phyloP scores from a whole-genome alignment of 1,140 invertebrate species.

The Polypedilum pembai region DNA sequence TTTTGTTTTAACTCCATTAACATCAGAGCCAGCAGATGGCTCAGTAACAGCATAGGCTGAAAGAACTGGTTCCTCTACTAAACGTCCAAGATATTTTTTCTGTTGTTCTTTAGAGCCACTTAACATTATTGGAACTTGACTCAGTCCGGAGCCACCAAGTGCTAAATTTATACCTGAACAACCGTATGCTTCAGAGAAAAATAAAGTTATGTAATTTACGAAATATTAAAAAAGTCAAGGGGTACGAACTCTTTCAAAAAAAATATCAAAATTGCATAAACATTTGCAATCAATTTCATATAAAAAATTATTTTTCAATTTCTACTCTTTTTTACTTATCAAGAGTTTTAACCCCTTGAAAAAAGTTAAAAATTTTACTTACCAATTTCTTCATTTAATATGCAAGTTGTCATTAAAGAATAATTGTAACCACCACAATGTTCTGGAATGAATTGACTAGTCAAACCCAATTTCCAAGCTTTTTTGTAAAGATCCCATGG shows the following conservation, averaged over 20 bases:
- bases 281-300: too few relatives aligned
- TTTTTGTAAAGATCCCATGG: slow-evolving; percentile 58
- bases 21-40: slow-evolving; percentile 71
- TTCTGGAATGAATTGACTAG: slow-evolving; percentile 51
- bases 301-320: too few relatives aligned
- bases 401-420: too few relatives aligned
- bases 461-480: slow-evolving; percentile 51
- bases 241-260: too few relatives aligned
- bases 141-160: slow-evolving; percentile 56
- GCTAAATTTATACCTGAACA: slow-evolving; percentile 76
- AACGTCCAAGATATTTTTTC: slow-evolving; percentile 74
- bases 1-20: slow-evolving; percentile 64
- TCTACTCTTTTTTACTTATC: too few relatives aligned
- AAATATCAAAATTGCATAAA: too few relatives aligned
- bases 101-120: slow-evolving; percentile 67
- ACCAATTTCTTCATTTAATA: too few relatives aligned
- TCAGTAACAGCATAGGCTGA: slow-evolving; percentile 78
- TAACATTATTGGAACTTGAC: background rate
- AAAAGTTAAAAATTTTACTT: too few relatives aligned
- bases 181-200: slow-evolving; percentile 71
- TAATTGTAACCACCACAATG: too few relatives aligned
- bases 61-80: slow-evolving; percentile 68
- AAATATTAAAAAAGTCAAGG: too few relatives aligned
- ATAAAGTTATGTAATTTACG: too few relatives aligned
- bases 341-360: too few relatives aligned